phyloP scores from a whole-genome alignment of 2,113 vertebrate genomes.

The Romanogobio albipinnatus region DNA sequence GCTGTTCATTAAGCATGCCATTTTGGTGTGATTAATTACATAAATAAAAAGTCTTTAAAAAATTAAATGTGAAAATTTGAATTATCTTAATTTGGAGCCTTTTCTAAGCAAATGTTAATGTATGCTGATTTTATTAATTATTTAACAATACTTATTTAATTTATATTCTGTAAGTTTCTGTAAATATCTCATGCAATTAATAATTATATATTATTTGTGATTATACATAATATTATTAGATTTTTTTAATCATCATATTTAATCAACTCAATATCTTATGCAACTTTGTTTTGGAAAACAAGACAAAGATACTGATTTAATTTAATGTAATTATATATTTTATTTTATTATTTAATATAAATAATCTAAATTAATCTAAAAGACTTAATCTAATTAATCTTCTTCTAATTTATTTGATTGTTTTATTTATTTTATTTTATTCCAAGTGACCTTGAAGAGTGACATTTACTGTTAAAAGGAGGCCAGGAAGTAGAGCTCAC shows the following conservation, averaged over 20 bases:
- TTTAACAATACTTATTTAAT: background rate
- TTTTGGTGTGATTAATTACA: background rate
- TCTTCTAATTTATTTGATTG: too few relatives aligned
- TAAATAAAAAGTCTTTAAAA: background rate
- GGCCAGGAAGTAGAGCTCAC: conserved; percentile 56
- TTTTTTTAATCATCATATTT: background rate
- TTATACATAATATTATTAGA: background rate
- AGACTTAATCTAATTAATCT: too few relatives aligned
- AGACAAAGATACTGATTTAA: background rate
- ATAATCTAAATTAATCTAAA: too few relatives aligned
- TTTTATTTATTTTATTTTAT: too few relatives aligned
- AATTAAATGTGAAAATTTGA: too few relatives aligned
- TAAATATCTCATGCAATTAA: background rate
- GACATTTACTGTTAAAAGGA: background rate
- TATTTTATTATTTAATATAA: too few relatives aligned
- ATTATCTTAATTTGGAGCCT: background rate
- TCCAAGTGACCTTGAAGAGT: background rate
- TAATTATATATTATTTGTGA: background rate
- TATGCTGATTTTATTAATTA: background rate
- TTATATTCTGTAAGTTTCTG: background rate
- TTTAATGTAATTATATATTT: too few relatives aligned
- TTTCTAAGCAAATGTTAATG: background rate
- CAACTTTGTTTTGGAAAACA: background rate
- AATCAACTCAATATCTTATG: background rate
- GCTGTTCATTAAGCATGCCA: background rate